phyloP scores from a whole-genome alignment of 2,888 invertebrate genomes.

The Drosophila fungiperda region DNA sequence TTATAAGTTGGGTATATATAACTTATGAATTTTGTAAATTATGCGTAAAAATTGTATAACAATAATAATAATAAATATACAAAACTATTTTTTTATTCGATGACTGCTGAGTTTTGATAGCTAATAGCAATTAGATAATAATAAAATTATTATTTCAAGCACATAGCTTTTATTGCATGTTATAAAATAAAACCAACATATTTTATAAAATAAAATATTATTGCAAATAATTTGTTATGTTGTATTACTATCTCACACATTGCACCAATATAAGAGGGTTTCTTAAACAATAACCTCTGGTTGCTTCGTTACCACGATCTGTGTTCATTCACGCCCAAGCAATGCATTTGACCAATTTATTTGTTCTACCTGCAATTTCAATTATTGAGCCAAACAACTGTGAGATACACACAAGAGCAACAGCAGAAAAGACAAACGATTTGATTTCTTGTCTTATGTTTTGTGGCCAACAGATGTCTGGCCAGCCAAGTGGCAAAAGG shows the following conservation, averaged over 20 bases:
- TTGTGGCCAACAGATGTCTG: conserved; percentile 26
- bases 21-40: too few relatives aligned
- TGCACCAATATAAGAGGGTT: not conserved
- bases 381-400: conserved; percentile 35
- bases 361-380: conserved; percentile 45
- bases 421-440: not conserved
- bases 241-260: too few relatives aligned
- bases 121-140: not conserved
- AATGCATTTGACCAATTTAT: conserved; percentile 45
- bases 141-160: not conserved
- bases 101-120: not conserved
- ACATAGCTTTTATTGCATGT: too few relatives aligned
- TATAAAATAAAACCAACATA: not conserved
- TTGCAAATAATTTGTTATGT: not conserved
- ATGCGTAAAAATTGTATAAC: not conserved
- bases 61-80: not conserved
- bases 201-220: not conserved
- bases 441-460: not conserved
- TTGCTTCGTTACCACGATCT: conserved; percentile 9
- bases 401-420: conserved; percentile 25
- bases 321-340: conserved; percentile 49
- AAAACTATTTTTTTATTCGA: not conserved
- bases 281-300: not conserved
- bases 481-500: conserved; percentile 72
- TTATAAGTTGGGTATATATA: not conserved